Base-by-base conservation (phyloP, 1,140 invertebrate species). In the Cyphomyrmex costatus region DNA sequence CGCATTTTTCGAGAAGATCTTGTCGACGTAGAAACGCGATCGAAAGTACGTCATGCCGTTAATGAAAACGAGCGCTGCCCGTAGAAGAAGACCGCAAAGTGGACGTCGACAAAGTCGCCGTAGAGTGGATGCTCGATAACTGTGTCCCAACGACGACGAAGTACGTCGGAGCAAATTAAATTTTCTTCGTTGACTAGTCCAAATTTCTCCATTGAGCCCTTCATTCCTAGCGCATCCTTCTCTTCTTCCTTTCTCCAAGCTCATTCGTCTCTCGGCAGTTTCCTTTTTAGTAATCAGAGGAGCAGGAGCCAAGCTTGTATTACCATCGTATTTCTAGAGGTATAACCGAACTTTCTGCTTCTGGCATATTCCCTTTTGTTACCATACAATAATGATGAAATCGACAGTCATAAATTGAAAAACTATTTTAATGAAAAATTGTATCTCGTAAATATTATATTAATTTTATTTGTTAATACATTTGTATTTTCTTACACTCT, bases 231-330 rank as follows among this genome's bases (percentile, higher is more conserved):
- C 21, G 33, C 46, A 49, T 51, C 58, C 21, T 63, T 49, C 42
- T n/a, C 60, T 66, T 66, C 66, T 33, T 46, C 7, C 24, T 61
- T 83, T 58, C 83, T 68, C 33, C 53, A 27, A 24, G 14, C 27
- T 60, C 19, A 7, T 78, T 24, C 33, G 33, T 79, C 46, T 36
- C 46, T 49, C 42, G n/a, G 21, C 36, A 46, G 46, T 66, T 58
- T 86, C 58, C 73, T 89, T 80, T 86, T 89, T 86, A 66, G 58
- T 58, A 89, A 89, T 89, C 78, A 87, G 77, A 89, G 46, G 73
- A 66, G 60, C 73, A 79, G 71, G 33, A 77, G 58, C n/a, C 53
- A 60, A 73, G 68, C 65, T 66, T 68, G 30, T 56, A 80, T 21
- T 24, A 16, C 16, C 33, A 3, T 46, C 65, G 51, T 70, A 56